Evolutionary conservation across 2,888 invertebrate genomes (phyloP).

Genomic region (Cantharis lateralis): DNA sequence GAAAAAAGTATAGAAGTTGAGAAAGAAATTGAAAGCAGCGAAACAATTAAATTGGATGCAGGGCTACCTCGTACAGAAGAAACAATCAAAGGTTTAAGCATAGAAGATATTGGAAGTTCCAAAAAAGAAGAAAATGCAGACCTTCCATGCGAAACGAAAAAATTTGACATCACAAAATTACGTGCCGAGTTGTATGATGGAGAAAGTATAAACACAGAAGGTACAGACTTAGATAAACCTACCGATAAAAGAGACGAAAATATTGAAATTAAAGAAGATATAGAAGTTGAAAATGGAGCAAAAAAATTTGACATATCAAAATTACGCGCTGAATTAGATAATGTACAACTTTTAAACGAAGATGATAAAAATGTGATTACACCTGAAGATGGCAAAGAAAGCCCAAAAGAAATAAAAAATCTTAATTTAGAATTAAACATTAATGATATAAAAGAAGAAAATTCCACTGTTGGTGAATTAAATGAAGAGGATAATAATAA

Average conservation of each 20-base stretch:
- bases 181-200: neutral
- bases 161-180: neutral
- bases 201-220: neutral
- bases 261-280: neutral
- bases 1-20: neutral
- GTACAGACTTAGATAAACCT: neutral
- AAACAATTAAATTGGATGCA: too few species aligned
- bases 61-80: too few species aligned
- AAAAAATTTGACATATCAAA: neutral
- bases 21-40: too few species aligned
- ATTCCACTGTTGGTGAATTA: too few species aligned
- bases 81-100: neutral
- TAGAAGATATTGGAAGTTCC: neutral
- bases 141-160: neutral
- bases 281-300: neutral
- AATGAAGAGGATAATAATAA: too few species aligned
- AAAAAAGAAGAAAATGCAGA: neutral
- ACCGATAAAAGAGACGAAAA: neutral
- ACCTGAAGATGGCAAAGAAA: too few species aligned
- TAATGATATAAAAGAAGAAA: too few species aligned
- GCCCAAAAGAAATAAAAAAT: too few species aligned
- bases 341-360: neutral
- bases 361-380: neutral
- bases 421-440: too few species aligned
- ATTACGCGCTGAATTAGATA: neutral